Base-by-base conservation (phyloP, 2,888 invertebrate genomes). In the Entomobrya multifasciata region DNA sequence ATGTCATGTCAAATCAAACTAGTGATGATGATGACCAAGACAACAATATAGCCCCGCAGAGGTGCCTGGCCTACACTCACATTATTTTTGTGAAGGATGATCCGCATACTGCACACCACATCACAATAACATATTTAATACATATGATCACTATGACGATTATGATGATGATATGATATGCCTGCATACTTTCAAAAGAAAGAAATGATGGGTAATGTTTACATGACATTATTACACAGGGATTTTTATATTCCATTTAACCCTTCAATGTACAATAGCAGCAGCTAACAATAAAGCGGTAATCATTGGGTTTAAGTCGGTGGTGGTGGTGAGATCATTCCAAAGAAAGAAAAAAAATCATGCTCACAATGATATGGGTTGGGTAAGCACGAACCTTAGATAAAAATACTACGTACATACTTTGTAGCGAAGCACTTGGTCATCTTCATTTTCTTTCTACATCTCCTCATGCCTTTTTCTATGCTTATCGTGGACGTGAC, bases 1-100 rank as follows among this genome's bases (percentile, higher is more conserved):
- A 67, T 81, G 86, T 86, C 86, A 86, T 86, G 81, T 86, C 86
- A 86, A 67, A 86, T 86, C 86, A 86, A 76, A 86, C 76, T 80
- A 8, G 8, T 36, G 36, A 11, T 49, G 49, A 49, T 3, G 49
- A 49, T n/a, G 86, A 86, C 80, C 65, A 80, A 67, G 67, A 86
- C 81, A 86, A 86, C 80, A 86, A 81, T 67, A 86, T 86, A 81
- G 60, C 77, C 57, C 70, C 52, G 80, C 67, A 81, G 70, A 80
- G 80, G 76, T 81, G 86, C 70, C 77, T 81, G 80, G 62, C 70
- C 80, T 79, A 27, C 62, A 57, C 60, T 44, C 22, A 20, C 27
- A 44, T 60, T 60, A 25, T 41, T 30, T 57, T 77, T 41, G 36
- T 36, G 30, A 44, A 25, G 76, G 52, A 74, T 41, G 77, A 60